Conservation (phyloP, 2,888 invertebrate species). For the Esperia sulphurella region DNA sequence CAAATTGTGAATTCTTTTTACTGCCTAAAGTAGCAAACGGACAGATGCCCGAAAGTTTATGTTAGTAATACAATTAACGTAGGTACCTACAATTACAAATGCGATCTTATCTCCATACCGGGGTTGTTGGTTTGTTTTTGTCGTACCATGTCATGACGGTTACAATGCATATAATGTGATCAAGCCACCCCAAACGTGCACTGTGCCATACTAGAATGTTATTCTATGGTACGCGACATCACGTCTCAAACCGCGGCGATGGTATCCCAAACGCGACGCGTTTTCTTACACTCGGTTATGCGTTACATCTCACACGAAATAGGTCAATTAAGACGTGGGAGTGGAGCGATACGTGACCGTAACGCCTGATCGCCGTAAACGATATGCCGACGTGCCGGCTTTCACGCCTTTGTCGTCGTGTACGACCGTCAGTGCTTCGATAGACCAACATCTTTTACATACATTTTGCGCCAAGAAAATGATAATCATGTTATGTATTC, state of each 20-base stretch:
- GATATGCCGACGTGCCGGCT: slow-evolving; percentile 59
- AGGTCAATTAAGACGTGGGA: slow-evolving; percentile 79
- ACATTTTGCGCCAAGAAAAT: background rate
- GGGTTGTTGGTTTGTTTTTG: too few relatives aligned
- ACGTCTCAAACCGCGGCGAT: slow-evolving; percentile 64
- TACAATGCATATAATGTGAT: too few relatives aligned
- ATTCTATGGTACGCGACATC: slow-evolving; percentile 43
- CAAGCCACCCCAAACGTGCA: too few relatives aligned
- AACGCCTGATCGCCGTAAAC: slow-evolving; percentile 57
- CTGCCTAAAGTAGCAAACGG: too few relatives aligned
- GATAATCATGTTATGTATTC: background rate
- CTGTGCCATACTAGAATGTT: background rate
- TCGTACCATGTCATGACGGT: too few relatives aligned
- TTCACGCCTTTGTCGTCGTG: slow-evolving; percentile 64
- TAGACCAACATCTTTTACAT: background rate
- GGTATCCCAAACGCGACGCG: slow-evolving; percentile 66
- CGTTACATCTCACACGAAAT: slow-evolving; percentile 69
- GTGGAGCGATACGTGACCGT: slow-evolving; percentile 72
- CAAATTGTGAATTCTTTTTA: too few relatives aligned
- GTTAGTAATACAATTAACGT: too few relatives aligned
- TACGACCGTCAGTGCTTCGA: slow-evolving; percentile 40
- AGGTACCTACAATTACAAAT: too few relatives aligned
- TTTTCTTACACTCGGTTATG: slow-evolving; percentile 36
- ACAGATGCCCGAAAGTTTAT: too few relatives aligned
- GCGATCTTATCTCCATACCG: too few relatives aligned